A percentile compares a stretch with the other conserved stretches of the same genome.
phyloP scores from a whole-genome alignment of 2,113 vertebrate species.

The Phocoena phocoena region DNA sequence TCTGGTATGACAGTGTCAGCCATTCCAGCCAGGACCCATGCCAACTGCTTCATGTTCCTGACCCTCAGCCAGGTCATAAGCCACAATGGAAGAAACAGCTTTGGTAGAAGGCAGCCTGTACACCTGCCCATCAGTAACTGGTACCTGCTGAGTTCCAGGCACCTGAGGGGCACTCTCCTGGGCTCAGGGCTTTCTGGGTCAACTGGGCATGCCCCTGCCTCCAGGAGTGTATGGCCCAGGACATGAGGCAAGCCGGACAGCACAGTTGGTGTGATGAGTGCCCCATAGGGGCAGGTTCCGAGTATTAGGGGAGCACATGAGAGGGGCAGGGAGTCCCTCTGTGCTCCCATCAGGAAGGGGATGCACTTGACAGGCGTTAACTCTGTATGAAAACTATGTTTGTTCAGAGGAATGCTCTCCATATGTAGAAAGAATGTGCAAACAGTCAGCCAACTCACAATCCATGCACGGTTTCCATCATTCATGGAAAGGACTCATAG shows the following conservation, averaged over 20 bases:
- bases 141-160: not conserved
- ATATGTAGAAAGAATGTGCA: not conserved
- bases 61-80: not conserved
- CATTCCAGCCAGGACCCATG: not conserved
- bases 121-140: not conserved
- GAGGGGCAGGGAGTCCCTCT: no score
- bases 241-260: not conserved
- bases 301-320: no score
- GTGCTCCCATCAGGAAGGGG: not conserved
- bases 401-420: no score
- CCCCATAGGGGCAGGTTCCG: not conserved
- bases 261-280: not conserved
- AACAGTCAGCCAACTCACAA: not conserved
- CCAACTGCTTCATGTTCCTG: not conserved
- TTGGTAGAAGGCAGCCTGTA: not conserved
- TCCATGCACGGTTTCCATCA: no score
- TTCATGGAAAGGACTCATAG: not conserved
- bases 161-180: not conserved
- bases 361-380: not conserved
- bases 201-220: accelerated
- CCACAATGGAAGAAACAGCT: not conserved
- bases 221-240: not conserved
- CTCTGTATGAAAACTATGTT: not conserved
- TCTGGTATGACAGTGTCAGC: not conserved
- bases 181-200: not conserved